A percentile compares a stretch with the other conserved stretches of the same genome.
Evolutionary conservation across 30 jellyfish, hydroid and myxozoan species (phyloP).

Genomic region (Morbakka virulenta): DNA sequence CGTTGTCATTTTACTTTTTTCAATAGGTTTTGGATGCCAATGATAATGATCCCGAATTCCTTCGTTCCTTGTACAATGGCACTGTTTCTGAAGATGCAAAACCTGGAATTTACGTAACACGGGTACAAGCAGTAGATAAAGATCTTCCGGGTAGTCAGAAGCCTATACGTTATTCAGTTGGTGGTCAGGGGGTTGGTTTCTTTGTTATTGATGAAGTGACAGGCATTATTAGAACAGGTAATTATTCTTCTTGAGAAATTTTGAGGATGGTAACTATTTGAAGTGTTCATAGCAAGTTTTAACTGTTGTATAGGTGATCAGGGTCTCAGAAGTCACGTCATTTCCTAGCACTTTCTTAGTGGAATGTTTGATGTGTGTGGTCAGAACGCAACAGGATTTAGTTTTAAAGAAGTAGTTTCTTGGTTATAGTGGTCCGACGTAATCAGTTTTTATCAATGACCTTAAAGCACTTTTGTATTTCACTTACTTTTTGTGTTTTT

Average conservation of each 20-base stretch:
- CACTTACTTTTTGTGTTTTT: too few relatives aligned
- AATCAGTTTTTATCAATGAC: too few relatives aligned
- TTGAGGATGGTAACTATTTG: neutral
- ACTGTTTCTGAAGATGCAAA: conserved; percentile 65
- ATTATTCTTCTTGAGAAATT: too few relatives aligned
- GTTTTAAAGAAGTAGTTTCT: too few relatives aligned
- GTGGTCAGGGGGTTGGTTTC: conserved; percentile 77
- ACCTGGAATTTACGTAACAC: conserved; percentile 61
- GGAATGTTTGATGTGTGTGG: too few relatives aligned
- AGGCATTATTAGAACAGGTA: conserved; percentile 91
- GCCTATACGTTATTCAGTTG: conserved; percentile 80
- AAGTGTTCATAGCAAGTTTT: neutral
- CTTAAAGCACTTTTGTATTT: too few relatives aligned
- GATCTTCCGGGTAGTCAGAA: conserved; percentile 80
- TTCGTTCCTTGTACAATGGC: conserved; percentile 58
- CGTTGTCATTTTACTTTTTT: too few relatives aligned
- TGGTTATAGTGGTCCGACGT: too few relatives aligned
- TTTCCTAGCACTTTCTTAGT: too few relatives aligned
- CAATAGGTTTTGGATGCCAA: conserved; percentile 94
- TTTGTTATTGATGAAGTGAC: conserved; percentile 74
- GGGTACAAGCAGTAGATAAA: conserved; percentile 79
- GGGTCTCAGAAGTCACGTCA: too few relatives aligned
- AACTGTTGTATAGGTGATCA: too few relatives aligned
- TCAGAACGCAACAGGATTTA: too few relatives aligned
- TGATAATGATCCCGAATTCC: conserved; percentile 87